These are phyloP conservation scores for Silurus lanzhouensis DNA, from an alignment of 2,797 vertebrate species.

Conservation along the genomic window DNA sequence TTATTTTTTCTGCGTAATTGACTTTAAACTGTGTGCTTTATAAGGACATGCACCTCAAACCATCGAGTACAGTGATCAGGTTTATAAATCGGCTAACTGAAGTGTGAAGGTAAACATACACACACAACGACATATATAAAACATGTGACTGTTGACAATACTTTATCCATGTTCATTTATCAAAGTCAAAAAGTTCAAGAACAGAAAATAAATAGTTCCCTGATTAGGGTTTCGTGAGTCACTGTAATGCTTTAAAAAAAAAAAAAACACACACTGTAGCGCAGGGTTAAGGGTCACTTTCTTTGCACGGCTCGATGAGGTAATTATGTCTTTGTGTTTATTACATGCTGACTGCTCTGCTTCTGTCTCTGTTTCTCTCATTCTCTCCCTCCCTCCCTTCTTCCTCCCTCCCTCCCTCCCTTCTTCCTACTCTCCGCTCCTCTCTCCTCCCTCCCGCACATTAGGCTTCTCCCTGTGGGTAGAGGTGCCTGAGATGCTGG, in stretches of 20 bases:
- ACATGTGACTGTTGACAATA: not conserved
- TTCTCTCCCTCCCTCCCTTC: slow-evolving; percentile 42
- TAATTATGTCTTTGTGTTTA: slow-evolving; percentile 83
- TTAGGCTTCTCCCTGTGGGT: slow-evolving; percentile 76
- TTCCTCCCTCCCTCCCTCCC: slow-evolving; percentile 22
- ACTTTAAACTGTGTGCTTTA: slow-evolving; percentile 65
- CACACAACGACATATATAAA: not conserved
- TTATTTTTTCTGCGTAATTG: slow-evolving; percentile 73
- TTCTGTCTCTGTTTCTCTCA: slow-evolving; percentile 44
- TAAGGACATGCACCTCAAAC: slow-evolving; percentile 48
- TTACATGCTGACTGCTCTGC: slow-evolving; percentile 72
- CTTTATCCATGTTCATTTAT: not conserved
- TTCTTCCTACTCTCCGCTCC: slow-evolving; percentile 68
- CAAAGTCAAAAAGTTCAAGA: not conserved
- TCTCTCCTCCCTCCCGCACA: slow-evolving; percentile 67
- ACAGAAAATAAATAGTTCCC: not conserved
- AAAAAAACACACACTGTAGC: not conserved
- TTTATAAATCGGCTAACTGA: slow-evolving; percentile 55
- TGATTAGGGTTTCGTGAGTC: slow-evolving; percentile 4
- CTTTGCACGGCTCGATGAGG: slow-evolving; percentile 73
- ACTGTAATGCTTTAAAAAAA: slow-evolving; percentile 2
- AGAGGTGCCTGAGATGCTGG: slow-evolving; percentile 85
- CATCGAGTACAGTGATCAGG: slow-evolving; percentile 12
- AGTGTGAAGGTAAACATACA: slow-evolving; percentile 11
- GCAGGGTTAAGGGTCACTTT: slow-evolving; percentile 74